Evolutionary conservation across 2,113 vertebrate species (phyloP), one percentile per base, ranked within the genome.

Genomic region (Rissa tridactyla): DNA sequence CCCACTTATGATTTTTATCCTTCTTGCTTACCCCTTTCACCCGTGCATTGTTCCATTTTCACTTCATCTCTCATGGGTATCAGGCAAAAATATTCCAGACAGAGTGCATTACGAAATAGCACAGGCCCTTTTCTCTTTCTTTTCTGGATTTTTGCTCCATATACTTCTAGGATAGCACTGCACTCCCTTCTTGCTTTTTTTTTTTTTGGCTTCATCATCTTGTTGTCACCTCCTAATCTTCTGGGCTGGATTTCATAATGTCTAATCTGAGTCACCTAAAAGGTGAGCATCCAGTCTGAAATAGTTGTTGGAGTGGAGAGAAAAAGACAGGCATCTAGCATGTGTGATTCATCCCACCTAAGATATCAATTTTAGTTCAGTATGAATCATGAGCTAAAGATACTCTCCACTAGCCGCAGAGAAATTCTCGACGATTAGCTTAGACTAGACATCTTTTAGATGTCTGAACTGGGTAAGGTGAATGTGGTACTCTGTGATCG

Each of bases 341-440:
- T 58, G 26, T 47, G 60, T 94, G 82, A 88, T 85, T 94, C 79
- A 82, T 95, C 44, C 76, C 52, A 68, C 21, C 47, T 51, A 40
- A 85, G 65, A n/a, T 88, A 87, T 3, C 38, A 60, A 13, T 93
- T 96, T 92, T 94, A 89, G 46, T 84, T 91, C 69, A 15, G 13
- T 32, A 42, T 76, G 82, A 94, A 90, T 95, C 80, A 91, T 38
- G 23, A 94, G 49, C 68, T 95, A 88, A 88, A 95, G 86, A 91
- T 94, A 68, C 7, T 85, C 42, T 64, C 22, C 42, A n/a, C 38
- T 71, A 68, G 42, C 82, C 7, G 11, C 60, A 58, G 78, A 89
- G 65, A 85, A 90, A 64, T 87, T 57, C 26, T 95, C 60, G 29
- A 52, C 60, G 61, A 29, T 61, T 85, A 17, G 19, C 20, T 71